phyloP scores from a whole-genome alignment of 2,888 invertebrate species.

The Drosophila yooni region DNA sequence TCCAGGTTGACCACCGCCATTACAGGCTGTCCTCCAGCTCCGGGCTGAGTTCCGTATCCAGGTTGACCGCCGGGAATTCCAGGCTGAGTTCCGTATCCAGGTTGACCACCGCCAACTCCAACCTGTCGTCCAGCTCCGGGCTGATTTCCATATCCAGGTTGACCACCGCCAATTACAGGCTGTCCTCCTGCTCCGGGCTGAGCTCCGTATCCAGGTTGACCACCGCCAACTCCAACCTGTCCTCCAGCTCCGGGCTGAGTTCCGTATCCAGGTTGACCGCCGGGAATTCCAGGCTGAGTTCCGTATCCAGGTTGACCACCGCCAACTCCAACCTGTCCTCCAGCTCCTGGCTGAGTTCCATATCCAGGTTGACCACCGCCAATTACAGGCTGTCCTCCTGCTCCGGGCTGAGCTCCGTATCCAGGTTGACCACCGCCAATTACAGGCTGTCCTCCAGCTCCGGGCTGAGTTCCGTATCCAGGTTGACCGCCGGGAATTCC shows the following conservation, averaged over 20 bases:
- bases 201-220: rapidly evolving
- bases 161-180: not conserved
- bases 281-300: rapidly evolving
- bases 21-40: too few relatives aligned
- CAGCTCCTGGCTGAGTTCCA: rapidly evolving
- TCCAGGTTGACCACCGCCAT: not conserved
- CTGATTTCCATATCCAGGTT: not conserved
- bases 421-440: not conserved
- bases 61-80: too few relatives aligned
- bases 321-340: rapidly evolving
- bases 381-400: too few relatives aligned
- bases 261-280: not conserved
- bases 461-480: not conserved
- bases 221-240: rapidly evolving
- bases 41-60: not conserved
- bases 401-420: not conserved
- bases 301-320: not conserved
- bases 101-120: rapidly evolving
- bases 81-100: not conserved
- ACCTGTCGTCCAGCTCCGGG: rapidly evolving
- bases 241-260: not conserved
- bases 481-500: too few relatives aligned
- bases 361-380: not conserved
- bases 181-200: not conserved
- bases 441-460: not conserved